Conservation (phyloP, 2,113 vertebrate genomes). For the Gallinago jamesoni region DNA sequence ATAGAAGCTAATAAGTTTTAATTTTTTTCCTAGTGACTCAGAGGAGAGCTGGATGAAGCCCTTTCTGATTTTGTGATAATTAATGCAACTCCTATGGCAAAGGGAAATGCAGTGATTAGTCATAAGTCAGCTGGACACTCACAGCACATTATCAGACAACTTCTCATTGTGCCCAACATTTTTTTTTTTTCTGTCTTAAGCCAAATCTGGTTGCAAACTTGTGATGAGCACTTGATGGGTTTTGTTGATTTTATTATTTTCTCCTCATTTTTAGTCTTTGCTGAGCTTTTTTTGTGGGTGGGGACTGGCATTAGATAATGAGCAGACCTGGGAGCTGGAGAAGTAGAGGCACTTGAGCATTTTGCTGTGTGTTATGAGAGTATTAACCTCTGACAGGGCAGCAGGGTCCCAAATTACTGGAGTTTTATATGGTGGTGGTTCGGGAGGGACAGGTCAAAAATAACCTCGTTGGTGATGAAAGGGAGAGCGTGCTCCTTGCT, state of each 20-base stretch:
- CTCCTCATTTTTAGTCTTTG: background rate
- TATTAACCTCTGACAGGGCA: background rate
- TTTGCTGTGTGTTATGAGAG: background rate
- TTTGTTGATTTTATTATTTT: background rate
- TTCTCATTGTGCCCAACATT: background rate
- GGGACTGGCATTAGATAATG: background rate
- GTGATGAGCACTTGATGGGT: background rate
- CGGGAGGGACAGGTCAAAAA: background rate
- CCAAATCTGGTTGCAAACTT: background rate
- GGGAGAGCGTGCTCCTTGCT: background rate
- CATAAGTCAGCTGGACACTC: background rate
- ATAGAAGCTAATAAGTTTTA: background rate
- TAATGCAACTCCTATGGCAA: conserved; percentile 10
- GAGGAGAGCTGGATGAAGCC: conserved; percentile 3
- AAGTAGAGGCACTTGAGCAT: background rate
- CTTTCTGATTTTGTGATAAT: conserved; percentile 43
- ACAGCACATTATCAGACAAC: background rate
- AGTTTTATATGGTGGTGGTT: background rate
- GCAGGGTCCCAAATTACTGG: background rate
- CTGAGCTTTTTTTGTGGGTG: background rate
- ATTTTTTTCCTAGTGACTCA: conserved; percentile 5
- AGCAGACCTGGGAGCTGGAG: background rate
- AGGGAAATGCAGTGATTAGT: conserved; percentile 5
- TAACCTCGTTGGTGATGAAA: background rate
- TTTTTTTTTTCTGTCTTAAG: too few species aligned